A percentile compares a stretch with the other conserved stretches of the same genome.
phyloP scores from a whole-genome alignment of 2,113 vertebrate genomes.

The Hemibates koningsi region DNA sequence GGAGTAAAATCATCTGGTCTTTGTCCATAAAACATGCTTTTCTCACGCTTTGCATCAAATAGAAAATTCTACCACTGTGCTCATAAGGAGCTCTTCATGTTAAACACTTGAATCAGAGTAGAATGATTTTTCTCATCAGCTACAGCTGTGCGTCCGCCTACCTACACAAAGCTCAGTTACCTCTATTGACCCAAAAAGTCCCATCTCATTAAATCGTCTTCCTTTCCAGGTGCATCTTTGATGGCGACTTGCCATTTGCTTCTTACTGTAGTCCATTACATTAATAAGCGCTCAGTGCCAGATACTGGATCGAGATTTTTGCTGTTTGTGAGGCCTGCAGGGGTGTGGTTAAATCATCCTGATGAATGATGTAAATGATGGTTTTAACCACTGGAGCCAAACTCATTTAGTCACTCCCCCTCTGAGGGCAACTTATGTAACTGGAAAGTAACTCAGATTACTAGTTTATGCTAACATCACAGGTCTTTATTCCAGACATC shows the following conservation, averaged over 20 bases:
- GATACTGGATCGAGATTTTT: not conserved
- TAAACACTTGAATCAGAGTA: not conserved
- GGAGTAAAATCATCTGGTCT: not conserved
- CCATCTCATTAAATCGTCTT: not conserved
- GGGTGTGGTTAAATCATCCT: not conserved
- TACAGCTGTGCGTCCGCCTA: not conserved
- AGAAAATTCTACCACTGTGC: not conserved
- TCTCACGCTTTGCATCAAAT: not conserved
- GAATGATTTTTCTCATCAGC: not conserved
- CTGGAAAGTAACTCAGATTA: not conserved
- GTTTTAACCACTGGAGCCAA: not conserved
- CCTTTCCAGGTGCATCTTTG: conserved; percentile 1
- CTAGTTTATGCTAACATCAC: not conserved
- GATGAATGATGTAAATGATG: not conserved
- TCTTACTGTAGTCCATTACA: conserved; percentile 10
- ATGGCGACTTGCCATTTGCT: not conserved
- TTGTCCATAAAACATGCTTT: not conserved
- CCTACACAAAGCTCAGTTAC: not conserved
- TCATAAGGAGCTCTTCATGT: not conserved
- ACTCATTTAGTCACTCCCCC: not conserved
- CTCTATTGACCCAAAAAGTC: not conserved
- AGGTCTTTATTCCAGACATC: not conserved
- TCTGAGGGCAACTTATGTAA: not conserved
- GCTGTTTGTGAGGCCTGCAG: not conserved
- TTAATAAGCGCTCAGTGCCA: not conserved